These are phyloP conservation scores for Catocala sponsa DNA, from an alignment of 2,888 invertebrate species.

Conservation along the genomic window DNA sequence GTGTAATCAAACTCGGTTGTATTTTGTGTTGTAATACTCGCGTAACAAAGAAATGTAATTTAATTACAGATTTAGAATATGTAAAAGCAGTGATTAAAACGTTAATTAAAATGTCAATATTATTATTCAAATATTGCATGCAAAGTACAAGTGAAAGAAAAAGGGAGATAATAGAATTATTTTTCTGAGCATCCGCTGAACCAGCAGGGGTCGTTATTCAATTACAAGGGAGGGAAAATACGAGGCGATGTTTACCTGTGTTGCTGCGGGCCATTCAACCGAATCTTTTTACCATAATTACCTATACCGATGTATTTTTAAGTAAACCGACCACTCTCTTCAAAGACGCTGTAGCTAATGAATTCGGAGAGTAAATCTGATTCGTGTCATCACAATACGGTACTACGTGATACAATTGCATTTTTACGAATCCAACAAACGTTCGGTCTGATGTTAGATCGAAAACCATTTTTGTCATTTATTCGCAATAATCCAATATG, in stretches of 20 bases:
- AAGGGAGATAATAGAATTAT: constrained; percentile 77
- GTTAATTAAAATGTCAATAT: constrained; percentile 33
- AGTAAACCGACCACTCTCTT: constrained; percentile 39
- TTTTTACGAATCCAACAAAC: constrained; percentile 39
- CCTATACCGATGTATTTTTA: constrained; percentile 60
- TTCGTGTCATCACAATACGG: constrained; percentile 19
- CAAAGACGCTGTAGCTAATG: constrained; percentile 39
- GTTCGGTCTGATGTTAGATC: constrained; percentile 51
- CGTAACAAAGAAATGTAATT: not conserved
- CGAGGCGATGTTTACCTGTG: constrained; percentile 75
- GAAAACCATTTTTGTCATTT: constrained; percentile 79
- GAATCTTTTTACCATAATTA: constrained; percentile 72
- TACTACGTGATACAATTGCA: constrained; percentile 1
- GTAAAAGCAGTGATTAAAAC: not conserved
- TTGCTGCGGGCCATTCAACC: constrained; percentile 69
- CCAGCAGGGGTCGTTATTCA: constrained; percentile 79
- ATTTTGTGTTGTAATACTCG: constrained; percentile 7
- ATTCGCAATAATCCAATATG: constrained; percentile 83
- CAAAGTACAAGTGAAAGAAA: constrained; percentile 61
- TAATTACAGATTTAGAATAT: not conserved
- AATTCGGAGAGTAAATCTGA: constrained; percentile 40
- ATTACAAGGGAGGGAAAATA: constrained; percentile 76
- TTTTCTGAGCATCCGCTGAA: constrained; percentile 75
- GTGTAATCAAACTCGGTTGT: constrained; percentile 9
- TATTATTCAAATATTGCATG: constrained; percentile 62